Evolutionary conservation across 2,888 invertebrate genomes (phyloP).

Genomic region (Drosophila meridionalis): DNA sequence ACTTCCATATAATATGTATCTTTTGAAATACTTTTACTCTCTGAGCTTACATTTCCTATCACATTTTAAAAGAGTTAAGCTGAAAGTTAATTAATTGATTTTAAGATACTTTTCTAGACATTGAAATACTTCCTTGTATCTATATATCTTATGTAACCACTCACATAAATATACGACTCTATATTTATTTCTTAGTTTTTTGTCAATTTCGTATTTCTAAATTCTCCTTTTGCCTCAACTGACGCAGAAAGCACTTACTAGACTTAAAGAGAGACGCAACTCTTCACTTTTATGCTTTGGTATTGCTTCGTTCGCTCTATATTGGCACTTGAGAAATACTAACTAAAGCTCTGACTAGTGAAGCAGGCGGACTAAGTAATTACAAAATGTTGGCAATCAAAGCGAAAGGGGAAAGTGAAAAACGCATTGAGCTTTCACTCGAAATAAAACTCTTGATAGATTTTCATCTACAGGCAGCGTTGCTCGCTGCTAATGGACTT

Average conservation of each 20-base stretch:
- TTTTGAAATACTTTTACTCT: not conserved
- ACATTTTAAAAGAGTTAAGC: too few species aligned
- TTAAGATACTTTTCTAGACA: too few species aligned
- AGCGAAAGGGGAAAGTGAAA: slow-evolving; percentile 20
- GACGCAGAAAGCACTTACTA: not conserved
- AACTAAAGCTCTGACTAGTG: slow-evolving; percentile 6
- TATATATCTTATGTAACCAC: too few species aligned
- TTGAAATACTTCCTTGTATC: too few species aligned
- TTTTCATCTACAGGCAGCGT: slow-evolving; percentile 10
- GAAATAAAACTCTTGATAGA: slow-evolving; percentile 28
- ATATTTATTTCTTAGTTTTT: not conserved
- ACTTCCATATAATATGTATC: not conserved
- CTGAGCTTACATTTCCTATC: too few species aligned
- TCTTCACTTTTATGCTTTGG: not conserved
- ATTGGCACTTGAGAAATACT: slow-evolving; percentile 13
- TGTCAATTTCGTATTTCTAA: not conserved
- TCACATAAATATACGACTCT: not conserved
- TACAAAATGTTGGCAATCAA: slow-evolving; percentile 27
- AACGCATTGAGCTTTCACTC: slow-evolving; percentile 38
- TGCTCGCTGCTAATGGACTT: slow-evolving; percentile 19
- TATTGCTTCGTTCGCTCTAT: not conserved
- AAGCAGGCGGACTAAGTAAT: slow-evolving; percentile 28
- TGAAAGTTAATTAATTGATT: too few species aligned
- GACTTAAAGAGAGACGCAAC: not conserved
- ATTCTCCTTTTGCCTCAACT: not conserved